Conservation (phyloP, 2,888 invertebrate genomes). For the Pristionchus exspectatus region DNA sequence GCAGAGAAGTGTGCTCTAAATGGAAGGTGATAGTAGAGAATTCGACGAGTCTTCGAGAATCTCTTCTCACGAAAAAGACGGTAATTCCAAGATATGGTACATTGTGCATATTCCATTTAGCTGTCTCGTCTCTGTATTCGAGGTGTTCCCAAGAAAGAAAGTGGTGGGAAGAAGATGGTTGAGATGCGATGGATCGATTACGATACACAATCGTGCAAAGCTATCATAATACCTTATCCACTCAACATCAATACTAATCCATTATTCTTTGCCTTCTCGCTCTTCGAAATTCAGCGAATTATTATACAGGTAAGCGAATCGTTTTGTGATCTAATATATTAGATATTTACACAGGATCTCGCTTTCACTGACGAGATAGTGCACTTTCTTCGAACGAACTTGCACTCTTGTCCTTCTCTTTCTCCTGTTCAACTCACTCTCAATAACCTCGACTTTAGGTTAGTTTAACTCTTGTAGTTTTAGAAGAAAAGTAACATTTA, state of each 20-base stretch:
- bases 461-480: not conserved
- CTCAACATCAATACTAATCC: constrained; percentile 5
- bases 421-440: constrained; percentile 52
- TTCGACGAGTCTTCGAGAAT: not conserved
- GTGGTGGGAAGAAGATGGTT: constrained; percentile 21
- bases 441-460: constrained; percentile 51
- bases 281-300: constrained; percentile 47
- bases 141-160: constrained; percentile 37
- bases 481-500: not conserved
- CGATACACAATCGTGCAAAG: constrained; percentile 41
- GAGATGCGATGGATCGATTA: constrained; percentile 55
- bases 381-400: constrained; percentile 42
- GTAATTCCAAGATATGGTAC: not conserved
- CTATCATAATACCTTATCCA: constrained; percentile 36
- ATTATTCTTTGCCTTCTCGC: constrained; percentile 49
- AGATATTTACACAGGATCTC: constrained; percentile 14
- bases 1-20: constrained; percentile 49
- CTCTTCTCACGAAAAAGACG: constrained; percentile 18
- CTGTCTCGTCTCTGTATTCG: constrained; percentile 51
- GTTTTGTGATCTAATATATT: not conserved
- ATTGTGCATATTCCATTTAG: not conserved
- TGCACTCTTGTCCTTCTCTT: constrained; percentile 36
- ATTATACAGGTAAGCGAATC: constrained; percentile 37
- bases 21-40: constrained; percentile 46
- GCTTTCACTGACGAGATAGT: constrained; percentile 48